Evolutionary conservation across 2,888 invertebrate genomes (phyloP).

Genomic region (Thymelicus lineola): DNA sequence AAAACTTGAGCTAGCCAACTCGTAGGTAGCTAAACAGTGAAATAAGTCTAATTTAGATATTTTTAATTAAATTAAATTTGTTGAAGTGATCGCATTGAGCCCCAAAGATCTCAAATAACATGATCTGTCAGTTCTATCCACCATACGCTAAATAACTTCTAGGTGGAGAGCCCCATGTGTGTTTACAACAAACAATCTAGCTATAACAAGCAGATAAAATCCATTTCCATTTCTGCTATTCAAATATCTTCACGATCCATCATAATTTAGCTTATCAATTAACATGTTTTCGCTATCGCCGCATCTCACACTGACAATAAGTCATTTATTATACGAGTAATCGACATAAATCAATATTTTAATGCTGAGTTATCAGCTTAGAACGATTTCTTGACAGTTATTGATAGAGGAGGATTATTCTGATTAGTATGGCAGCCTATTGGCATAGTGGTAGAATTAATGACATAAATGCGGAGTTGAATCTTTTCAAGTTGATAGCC

Average conservation of each 20-base stretch:
- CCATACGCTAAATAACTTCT: too few relatives aligned
- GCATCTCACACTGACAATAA: slow-evolving; percentile 48
- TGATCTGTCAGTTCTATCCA: too few relatives aligned
- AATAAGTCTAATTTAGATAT: too few relatives aligned
- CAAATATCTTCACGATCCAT: slow-evolving; percentile 44
- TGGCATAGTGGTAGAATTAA: slow-evolving; percentile 5
- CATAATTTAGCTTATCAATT: slow-evolving; percentile 52
- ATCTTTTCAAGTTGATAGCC: slow-evolving; percentile 3
- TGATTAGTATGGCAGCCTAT: slow-evolving; percentile 42
- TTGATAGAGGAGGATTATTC: slow-evolving; percentile 52
- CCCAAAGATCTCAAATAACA: too few relatives aligned
- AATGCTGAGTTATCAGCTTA: slow-evolving; percentile 64
- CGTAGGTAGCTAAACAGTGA: too few relatives aligned
- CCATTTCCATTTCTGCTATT: not conserved
- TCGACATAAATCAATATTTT: slow-evolving; percentile 68
- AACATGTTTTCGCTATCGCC: slow-evolving; percentile 45
- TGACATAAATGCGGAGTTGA: not conserved
- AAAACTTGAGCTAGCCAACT: too few relatives aligned
- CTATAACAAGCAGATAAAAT: not conserved
- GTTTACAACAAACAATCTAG: too few relatives aligned
- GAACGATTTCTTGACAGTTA: slow-evolving; percentile 63
- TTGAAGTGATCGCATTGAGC: too few relatives aligned
- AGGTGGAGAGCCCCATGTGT: too few relatives aligned
- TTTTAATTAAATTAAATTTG: too few relatives aligned
- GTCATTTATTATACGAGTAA: slow-evolving; percentile 55